Conservation (phyloP, 1,140 invertebrate species). For the Leptoteleia sp. region DNA sequence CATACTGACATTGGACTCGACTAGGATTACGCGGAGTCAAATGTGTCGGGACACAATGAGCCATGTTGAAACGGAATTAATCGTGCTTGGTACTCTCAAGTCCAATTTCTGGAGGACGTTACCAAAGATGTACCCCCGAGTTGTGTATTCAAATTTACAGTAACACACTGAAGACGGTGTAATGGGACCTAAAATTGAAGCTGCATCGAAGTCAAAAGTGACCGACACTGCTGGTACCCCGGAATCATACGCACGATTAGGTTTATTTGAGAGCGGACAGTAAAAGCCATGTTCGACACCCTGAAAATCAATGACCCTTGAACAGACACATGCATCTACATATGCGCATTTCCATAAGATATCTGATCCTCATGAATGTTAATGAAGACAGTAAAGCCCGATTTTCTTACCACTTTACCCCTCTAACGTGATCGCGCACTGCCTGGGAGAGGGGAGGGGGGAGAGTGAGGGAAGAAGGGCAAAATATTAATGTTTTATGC, state of each 20-base stretch:
- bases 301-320: slow-evolving; percentile 73
- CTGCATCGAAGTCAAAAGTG: slow-evolving; percentile 66
- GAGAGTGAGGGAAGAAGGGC: too few species aligned
- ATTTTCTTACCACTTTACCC: slow-evolving; percentile 43
- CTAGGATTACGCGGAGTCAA: slow-evolving; percentile 49
- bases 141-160: slow-evolving; percentile 50
- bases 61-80: slow-evolving; percentile 50
- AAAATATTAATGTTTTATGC: too few species aligned
- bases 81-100: slow-evolving; percentile 35
- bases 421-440: slow-evolving; percentile 1
- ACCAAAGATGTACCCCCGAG: slow-evolving; percentile 33
- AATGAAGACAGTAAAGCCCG: slow-evolving; percentile 43
- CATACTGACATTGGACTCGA: background rate
- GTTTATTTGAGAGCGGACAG: slow-evolving; percentile 75
- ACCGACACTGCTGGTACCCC: slow-evolving; percentile 70
- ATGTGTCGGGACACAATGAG: slow-evolving; percentile 37
- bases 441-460: too few species aligned
- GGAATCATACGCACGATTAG: slow-evolving; percentile 75
- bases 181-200: slow-evolving; percentile 52
- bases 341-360: slow-evolving; percentile 48
- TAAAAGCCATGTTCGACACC: slow-evolving; percentile 72
- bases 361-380: slow-evolving; percentile 42
- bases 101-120: slow-evolving; percentile 28
- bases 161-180: slow-evolving; percentile 47
- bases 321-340: slow-evolving; percentile 47